Percentiles rank a stretch among this genome's conserved stretches.
These are phyloP conservation scores for Plestiodon gilberti DNA, from an alignment of 2,113 vertebrate species.

Conservation along the genomic window DNA sequence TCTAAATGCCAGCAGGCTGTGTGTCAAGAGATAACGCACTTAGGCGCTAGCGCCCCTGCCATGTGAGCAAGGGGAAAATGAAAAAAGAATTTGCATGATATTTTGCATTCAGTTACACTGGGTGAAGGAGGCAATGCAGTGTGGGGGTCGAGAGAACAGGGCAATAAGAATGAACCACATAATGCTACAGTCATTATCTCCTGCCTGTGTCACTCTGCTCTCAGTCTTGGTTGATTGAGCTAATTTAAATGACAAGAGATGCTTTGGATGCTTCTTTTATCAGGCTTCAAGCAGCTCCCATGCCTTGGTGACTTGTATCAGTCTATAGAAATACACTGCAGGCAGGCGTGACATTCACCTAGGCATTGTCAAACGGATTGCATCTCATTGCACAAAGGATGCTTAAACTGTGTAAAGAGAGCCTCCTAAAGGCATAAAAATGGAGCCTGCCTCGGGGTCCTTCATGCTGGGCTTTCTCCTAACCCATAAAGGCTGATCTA, in stretches of 20 bases:
- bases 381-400: neutral
- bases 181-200: slow-evolving; percentile 1
- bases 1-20: slow-evolving; percentile 16
- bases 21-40: slow-evolving; percentile 8
- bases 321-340: slow-evolving; percentile 4
- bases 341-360: neutral
- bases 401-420: neutral
- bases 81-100: slow-evolving; percentile 34
- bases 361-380: neutral
- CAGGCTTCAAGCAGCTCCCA: slow-evolving; percentile 19
- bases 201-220: slow-evolving; percentile 5
- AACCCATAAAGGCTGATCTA: too few relatives aligned
- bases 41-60: neutral
- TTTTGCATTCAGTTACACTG: neutral
- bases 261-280: slow-evolving; percentile 19
- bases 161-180: neutral
- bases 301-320: neutral
- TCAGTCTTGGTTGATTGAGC: slow-evolving; percentile 5
- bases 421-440: neutral
- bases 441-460: neutral
- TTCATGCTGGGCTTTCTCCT: neutral
- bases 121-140: neutral
- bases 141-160: neutral
- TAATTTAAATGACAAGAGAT: slow-evolving; percentile 24
- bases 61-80: slow-evolving; percentile 5